These are phyloP conservation scores for Eospalax fontanierii DNA, from an alignment of 2,797 vertebrate species.

Conservation along the genomic window DNA sequence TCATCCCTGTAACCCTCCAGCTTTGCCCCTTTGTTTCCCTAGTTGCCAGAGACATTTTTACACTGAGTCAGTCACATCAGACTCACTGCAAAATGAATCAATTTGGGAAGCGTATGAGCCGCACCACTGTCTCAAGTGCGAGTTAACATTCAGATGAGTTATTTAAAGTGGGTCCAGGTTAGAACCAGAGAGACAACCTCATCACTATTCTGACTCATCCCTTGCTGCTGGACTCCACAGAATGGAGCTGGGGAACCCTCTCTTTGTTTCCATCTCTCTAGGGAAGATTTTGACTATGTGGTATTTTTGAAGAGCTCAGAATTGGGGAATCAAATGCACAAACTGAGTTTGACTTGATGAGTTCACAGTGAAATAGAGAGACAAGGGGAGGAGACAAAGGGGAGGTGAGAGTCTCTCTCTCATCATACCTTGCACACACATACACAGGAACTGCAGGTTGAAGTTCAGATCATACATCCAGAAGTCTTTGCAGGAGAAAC, in stretches of 20 bases:
- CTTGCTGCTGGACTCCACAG: neutral
- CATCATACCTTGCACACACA: neutral
- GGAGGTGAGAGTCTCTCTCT: neutral
- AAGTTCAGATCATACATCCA: neutral
- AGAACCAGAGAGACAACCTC: slow-evolving; percentile 74
- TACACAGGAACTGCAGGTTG: neutral
- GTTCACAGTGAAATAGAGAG: slow-evolving; percentile 28
- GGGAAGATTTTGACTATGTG: slow-evolving; percentile 51
- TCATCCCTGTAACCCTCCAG: slow-evolving; percentile 62
- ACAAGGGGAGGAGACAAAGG: neutral
- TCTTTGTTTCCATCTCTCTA: neutral
- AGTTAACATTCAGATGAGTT: slow-evolving; percentile 79
- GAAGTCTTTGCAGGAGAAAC: slow-evolving; percentile 49
- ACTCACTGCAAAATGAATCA: slow-evolving; percentile 78
- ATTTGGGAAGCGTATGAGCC: slow-evolving; percentile 63
- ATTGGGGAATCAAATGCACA: slow-evolving; percentile 61
- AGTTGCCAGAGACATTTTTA: slow-evolving; percentile 84
- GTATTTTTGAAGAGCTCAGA: slow-evolving; percentile 56
- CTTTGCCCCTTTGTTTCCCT: slow-evolving; percentile 79
- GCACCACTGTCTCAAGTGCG: slow-evolving; percentile 79
- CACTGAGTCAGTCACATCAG: slow-evolving; percentile 73
- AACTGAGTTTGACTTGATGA: slow-evolving; percentile 32
- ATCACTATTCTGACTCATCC: slow-evolving; percentile 76
- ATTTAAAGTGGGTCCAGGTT: slow-evolving; percentile 74
- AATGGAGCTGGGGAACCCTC: neutral